Evolutionary conservation across 2,113 vertebrate species (phyloP).

Genomic region (Austrofundulus limnaeus): DNA sequence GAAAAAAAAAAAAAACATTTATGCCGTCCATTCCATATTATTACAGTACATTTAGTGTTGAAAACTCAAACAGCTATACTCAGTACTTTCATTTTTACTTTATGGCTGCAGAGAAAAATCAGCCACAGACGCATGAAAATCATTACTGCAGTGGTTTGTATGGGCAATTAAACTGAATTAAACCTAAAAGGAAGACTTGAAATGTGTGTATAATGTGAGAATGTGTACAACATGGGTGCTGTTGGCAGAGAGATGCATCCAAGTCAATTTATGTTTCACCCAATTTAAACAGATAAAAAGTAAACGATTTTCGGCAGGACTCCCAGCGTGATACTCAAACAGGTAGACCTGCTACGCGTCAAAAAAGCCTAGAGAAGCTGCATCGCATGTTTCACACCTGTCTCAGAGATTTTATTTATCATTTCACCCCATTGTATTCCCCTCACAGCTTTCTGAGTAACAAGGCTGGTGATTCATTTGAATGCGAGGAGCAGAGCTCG

Average conservation of each 20-base stretch:
- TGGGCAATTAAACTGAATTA: no score
- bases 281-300: conserved; percentile 31
- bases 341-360: conserved; percentile 7
- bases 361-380: conserved; percentile 17
- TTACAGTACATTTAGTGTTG: neutral
- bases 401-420: conserved; percentile 48
- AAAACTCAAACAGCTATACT: neutral
- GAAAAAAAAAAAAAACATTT: neutral
- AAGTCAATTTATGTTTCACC: conserved; percentile 16
- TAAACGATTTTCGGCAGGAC: conserved; percentile 8
- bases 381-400: conserved; percentile 38
- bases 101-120: conserved; percentile 26
- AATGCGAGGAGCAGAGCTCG: conserved; percentile 32
- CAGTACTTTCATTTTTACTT: conserved; percentile 10
- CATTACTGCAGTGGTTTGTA: neutral
- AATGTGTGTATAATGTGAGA: no score
- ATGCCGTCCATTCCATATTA: neutral
- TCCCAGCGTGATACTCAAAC: neutral
- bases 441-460: conserved; percentile 44
- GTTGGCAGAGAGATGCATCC: neutral
- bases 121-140: neutral
- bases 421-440: conserved; percentile 52
- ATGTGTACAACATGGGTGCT: no score
- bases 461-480: conserved; percentile 46
- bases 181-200: no score